A percentile compares a stretch with the other conserved stretches of the same genome.
Conservation (phyloP, 2,113 vertebrate genomes). For the Rhizomys pruinosus region DNA sequence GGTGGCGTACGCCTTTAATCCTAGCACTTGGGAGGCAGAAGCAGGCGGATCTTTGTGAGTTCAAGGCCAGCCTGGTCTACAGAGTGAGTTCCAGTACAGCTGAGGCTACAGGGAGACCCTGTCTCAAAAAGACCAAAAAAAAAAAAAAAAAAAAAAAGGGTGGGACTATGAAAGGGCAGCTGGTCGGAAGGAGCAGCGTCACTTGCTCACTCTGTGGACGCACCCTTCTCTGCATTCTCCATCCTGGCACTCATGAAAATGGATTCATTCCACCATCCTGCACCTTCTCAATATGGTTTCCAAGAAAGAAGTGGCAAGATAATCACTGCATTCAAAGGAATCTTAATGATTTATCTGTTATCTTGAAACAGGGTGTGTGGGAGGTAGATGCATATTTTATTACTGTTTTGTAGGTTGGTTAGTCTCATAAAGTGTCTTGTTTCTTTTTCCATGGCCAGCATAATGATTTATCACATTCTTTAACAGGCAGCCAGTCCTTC, state of each 20-base stretch:
- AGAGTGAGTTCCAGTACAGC: too few species aligned
- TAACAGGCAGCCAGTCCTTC: conserved; percentile 14
- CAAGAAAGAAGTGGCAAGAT: conserved; percentile 8
- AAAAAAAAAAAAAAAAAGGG: neutral
- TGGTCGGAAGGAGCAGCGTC: neutral
- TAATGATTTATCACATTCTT: neutral
- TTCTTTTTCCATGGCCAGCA: neutral
- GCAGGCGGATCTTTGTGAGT: too few species aligned
- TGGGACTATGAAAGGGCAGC: neutral
- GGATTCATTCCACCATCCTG: neutral
- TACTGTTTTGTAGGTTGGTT: neutral
- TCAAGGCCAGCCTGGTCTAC: too few species aligned
- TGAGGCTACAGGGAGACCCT: too few species aligned
- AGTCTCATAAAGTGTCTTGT: neutral
- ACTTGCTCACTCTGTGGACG: neutral
- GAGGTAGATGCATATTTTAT: neutral
- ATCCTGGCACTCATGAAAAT: neutral
- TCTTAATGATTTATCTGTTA: neutral
- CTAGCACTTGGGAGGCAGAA: too few species aligned
- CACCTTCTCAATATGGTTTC: neutral
- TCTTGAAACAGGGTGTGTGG: neutral
- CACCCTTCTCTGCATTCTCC: neutral
- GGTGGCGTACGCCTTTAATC: too few species aligned
- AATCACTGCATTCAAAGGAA: neutral
- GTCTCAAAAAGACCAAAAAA: too few species aligned